These are phyloP conservation scores for Drosophila ohnishii DNA, from an alignment of 1,140 invertebrate genomes.

Conservation along the genomic window DNA sequence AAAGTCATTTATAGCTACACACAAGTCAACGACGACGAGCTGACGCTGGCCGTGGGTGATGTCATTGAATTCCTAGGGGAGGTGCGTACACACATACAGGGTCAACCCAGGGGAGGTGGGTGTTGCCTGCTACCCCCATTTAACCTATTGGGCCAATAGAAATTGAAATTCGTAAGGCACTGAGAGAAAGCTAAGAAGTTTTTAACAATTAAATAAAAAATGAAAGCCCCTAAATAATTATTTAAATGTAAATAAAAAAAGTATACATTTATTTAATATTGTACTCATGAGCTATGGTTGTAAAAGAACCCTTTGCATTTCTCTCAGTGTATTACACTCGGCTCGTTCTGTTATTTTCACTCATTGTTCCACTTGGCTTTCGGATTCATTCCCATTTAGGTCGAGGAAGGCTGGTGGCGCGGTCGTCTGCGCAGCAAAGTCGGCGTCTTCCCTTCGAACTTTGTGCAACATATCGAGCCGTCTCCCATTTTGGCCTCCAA, in stretches of 20 bases:
- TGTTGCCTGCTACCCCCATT: conserved; percentile 59
- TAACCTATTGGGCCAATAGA: conserved; percentile 75
- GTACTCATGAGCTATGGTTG: neutral
- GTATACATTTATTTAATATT: neutral
- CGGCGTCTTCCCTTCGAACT: conserved; percentile 97
- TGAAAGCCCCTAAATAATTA: neutral
- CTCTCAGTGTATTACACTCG: conserved; percentile 30
- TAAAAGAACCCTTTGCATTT: conserved; percentile 1
- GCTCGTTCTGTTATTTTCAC: conserved; percentile 39
- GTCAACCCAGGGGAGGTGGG: conserved; percentile 7
- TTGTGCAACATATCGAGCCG: conserved; percentile 89
- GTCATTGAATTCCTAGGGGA: conserved; percentile 94
- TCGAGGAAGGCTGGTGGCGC: conserved; percentile 95
- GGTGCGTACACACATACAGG: conserved; percentile 84
- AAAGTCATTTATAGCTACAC: conserved; percentile 95
- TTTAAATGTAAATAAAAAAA: neutral
- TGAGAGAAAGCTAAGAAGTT: conserved; percentile 26
- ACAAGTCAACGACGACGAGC: conserved; percentile 95
- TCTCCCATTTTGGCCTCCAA: conserved; percentile 81
- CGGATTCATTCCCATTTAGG: conserved; percentile 67
- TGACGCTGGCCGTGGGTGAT: conserved; percentile 93
- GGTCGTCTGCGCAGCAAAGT: conserved; percentile 89
- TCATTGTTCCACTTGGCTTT: conserved; percentile 39
- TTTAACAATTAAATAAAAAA: no score
- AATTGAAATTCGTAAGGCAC: conserved; percentile 46